phyloP scores from a whole-genome alignment of 2,888 invertebrate genomes.

The Eupithecia subumbrata region DNA sequence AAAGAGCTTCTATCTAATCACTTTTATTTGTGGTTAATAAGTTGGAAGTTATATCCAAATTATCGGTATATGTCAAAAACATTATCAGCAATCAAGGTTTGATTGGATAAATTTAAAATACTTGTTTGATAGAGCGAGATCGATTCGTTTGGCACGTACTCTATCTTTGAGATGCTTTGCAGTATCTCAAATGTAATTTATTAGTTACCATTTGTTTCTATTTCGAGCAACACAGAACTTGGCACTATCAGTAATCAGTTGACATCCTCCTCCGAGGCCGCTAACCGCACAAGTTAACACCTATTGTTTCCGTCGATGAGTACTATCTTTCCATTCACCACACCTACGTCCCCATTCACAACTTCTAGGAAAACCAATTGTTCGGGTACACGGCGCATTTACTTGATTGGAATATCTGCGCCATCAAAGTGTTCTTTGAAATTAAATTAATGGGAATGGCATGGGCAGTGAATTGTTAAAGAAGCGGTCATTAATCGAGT shows the following conservation, averaged over 20 bases:
- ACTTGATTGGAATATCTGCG: conserved; percentile 53
- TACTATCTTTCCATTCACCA: conserved; percentile 61
- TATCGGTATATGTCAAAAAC: not conserved
- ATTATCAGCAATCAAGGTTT: not conserved
- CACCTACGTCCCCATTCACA: conserved; percentile 57
- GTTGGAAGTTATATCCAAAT: not conserved
- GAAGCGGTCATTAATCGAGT: conserved; percentile 16
- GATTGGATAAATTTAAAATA: not conserved
- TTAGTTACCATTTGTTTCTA: conserved; percentile 30
- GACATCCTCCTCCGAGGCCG: conserved; percentile 62
- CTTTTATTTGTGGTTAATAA: not conserved
- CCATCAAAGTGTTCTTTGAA: conserved; percentile 49
- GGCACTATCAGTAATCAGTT: conserved; percentile 58
- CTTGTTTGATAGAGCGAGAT: not conserved
- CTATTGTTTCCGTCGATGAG: conserved; percentile 68
- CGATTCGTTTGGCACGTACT: not conserved
- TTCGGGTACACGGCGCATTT: conserved; percentile 67
- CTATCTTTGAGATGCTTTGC: not conserved
- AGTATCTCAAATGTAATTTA: not conserved
- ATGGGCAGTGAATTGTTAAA: conserved; percentile 18
- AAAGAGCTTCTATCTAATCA: not conserved
- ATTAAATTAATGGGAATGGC: conserved; percentile 30
- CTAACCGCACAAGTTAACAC: conserved; percentile 66
- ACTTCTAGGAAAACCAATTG: conserved; percentile 71
- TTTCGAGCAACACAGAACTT: conserved; percentile 39